Evolutionary conservation across 2,888 invertebrate genomes (phyloP), one percentile per base, ranked within the genome.

Genomic region (Malthinus flaveolus): DNA sequence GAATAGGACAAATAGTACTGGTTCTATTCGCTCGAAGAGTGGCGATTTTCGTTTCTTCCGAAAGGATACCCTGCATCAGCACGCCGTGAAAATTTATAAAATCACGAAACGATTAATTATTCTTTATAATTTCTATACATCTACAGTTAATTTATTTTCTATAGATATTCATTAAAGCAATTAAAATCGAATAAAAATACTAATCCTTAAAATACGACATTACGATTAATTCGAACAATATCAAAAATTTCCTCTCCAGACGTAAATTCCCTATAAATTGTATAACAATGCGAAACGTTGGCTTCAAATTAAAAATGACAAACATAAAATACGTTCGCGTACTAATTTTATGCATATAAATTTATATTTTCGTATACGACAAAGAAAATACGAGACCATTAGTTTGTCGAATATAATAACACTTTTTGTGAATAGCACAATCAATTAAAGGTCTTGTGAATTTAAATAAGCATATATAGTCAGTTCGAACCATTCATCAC

Each of bases 281-380:
- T 42, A 42, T 15, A 42, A 42, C 39, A 42, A 42, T 42, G 39
- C 39, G 7, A 42, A 39, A 42, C n/a, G 13, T 42, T 23, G 23
- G 23, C 11, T 13, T 39, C 13, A 39, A 15, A 46, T 37, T 50
- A 50, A 39, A 37, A 37, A 42, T 32, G 23, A 39, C 23, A 23
- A 32, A 32, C 39, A 42, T 61, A 66, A 68, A 68, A 67, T 65
- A 62, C 5, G 23, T 62, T 47, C 56, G 70, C 68, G 71, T 68
- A 73, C 75, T 76, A 76, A 77, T 77, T 76, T 77, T 77, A 74
- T 76, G 76, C 76, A 71, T 75, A 73, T 76, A 75, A 76, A 77
- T 76, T 73, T 68, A 73, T 72, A 75, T 75, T 75, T 75, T 75
- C 23, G 2, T 73, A 72, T 73, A 70, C 73, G 67, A 67, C 65